phyloP scores from a whole-genome alignment of 37 sponge, comb jelly and placozoan species.

The Tethya wilhelma region DNA sequence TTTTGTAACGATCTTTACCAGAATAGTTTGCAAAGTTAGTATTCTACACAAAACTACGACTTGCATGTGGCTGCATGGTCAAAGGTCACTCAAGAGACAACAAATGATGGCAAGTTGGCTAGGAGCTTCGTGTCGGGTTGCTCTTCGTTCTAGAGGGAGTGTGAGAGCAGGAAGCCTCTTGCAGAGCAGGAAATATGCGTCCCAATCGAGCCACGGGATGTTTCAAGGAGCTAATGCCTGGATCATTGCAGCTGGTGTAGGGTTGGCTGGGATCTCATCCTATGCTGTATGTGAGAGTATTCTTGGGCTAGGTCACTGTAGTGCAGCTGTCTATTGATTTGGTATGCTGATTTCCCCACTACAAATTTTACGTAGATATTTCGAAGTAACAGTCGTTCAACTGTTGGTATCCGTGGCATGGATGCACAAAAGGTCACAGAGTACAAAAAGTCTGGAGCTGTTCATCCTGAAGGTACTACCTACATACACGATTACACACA shows the following conservation, averaged over 20 bases:
- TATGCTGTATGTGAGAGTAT: conserved; percentile 7
- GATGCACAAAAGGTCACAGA: not conserved
- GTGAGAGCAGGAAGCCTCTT: not conserved
- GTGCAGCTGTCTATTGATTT: too few relatives aligned
- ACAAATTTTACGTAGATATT: too few relatives aligned
- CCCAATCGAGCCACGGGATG: not conserved
- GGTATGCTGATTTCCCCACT: too few relatives aligned
- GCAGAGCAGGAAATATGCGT: not conserved
- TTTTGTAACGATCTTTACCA: too few relatives aligned
- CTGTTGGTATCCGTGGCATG: conserved; percentile 28
- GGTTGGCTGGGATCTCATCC: conserved; percentile 2
- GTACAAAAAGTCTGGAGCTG: conserved; percentile 28
- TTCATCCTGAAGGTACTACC: conserved; percentile 60
- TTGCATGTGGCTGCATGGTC: not conserved
- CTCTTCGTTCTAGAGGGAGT: not conserved
- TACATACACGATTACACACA: conserved; percentile 4
- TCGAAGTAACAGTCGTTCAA: too few relatives aligned
- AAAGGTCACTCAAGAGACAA: not conserved
- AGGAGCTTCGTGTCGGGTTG: not conserved
- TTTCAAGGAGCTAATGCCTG: not conserved
- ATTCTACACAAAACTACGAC: not conserved
- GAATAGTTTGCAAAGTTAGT: not conserved
- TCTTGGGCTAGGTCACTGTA: too few relatives aligned
- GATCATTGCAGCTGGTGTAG: conserved; percentile 8
- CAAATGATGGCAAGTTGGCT: conserved; percentile 12